These are phyloP conservation scores for Oxyruncus cristatus DNA, from an alignment of 2,113 vertebrate species.

Conservation along the genomic window DNA sequence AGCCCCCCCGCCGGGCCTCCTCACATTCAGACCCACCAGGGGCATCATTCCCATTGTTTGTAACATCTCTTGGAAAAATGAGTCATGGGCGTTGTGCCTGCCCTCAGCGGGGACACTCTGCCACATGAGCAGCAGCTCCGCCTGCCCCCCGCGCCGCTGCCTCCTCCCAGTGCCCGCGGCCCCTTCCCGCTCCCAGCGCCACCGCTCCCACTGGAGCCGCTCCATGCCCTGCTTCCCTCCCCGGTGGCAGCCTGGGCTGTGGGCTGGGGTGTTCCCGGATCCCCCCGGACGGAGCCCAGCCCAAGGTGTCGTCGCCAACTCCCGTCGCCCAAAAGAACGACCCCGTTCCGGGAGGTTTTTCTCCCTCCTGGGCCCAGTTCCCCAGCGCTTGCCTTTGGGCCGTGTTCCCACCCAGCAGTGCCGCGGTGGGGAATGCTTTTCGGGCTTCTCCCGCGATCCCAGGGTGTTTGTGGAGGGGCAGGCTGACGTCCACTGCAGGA, in stretches of 20 bases:
- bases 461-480: not conserved
- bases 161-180: not conserved
- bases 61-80: constrained; percentile 36
- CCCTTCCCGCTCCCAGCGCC: not conserved
- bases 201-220: not conserved
- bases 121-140: not conserved
- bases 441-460: not conserved
- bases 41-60: constrained; percentile 14
- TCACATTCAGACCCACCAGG: constrained; percentile 33
- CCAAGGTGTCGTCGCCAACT: rapidly evolving
- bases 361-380: not conserved
- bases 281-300: not conserved
- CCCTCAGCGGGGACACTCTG: constrained; percentile 9
- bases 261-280: not conserved
- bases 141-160: not conserved
- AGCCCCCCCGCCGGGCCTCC: not conserved
- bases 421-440: rapidly evolving
- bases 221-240: not conserved
- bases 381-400: not conserved
- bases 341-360: rapidly evolving
- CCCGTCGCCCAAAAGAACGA: rapidly evolving
- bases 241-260: not conserved
- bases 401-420: rapidly evolving
- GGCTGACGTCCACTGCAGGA: not conserved
- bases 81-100: constrained; percentile 25